Evolutionary conservation across 2,888 invertebrate species (phyloP).

Genomic region (Dasysyrphus albostriatus): DNA sequence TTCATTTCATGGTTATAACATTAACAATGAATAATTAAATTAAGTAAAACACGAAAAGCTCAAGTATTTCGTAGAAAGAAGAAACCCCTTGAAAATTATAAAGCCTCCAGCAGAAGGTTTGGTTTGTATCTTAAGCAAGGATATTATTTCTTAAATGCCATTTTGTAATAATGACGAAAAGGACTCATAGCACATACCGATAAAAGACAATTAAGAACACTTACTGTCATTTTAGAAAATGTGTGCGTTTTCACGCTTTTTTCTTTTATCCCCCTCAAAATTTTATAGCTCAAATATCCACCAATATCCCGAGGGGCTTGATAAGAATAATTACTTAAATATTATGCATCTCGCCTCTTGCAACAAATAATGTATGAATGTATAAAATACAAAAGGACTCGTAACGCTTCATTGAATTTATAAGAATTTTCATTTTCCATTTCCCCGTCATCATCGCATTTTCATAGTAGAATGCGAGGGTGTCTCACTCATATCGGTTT

Average conservation of each 20-base stretch:
- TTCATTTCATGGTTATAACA: slow-evolving; percentile 39
- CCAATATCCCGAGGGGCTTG: slow-evolving; percentile 58
- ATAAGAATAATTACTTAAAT: slow-evolving; percentile 73
- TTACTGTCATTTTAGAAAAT: slow-evolving; percentile 70
- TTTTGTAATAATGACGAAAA: not conserved
- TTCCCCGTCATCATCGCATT: slow-evolving; percentile 15
- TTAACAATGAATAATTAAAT: slow-evolving; percentile 43
- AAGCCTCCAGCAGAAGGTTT: not conserved
- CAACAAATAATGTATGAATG: not conserved
- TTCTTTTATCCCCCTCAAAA: slow-evolving; percentile 22
- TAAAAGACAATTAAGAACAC: slow-evolving; percentile 72
- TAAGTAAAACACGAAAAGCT: slow-evolving; percentile 2
- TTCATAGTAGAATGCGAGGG: slow-evolving; percentile 53
- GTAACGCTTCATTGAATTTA: slow-evolving; percentile 71
- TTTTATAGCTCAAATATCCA: not conserved
- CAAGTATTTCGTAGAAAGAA: not conserved
- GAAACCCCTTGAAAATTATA: not conserved
- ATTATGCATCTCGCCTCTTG: slow-evolving; percentile 72
- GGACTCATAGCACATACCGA: slow-evolving; percentile 13
- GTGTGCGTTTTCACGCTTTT: slow-evolving; percentile 72
- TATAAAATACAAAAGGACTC: slow-evolving; percentile 32
- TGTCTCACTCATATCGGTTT: slow-evolving; percentile 38
- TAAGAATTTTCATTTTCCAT: slow-evolving; percentile 62
- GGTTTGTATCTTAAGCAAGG: not conserved
- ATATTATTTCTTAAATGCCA: slow-evolving; percentile 20